Conservation (phyloP, 2,888 invertebrate species). For the Torymus texanus region DNA sequence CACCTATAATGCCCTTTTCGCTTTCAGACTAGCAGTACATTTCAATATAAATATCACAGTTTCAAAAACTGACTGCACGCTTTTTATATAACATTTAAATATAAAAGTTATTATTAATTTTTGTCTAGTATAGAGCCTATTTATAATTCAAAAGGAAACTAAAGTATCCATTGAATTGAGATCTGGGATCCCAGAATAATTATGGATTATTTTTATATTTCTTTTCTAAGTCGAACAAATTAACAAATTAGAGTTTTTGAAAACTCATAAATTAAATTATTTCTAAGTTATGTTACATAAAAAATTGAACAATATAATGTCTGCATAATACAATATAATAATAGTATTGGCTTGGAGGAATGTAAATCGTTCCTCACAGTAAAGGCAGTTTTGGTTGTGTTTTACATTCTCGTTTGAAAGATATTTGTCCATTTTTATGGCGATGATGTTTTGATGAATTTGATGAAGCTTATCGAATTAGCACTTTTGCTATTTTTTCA, state of each 20-base stretch:
- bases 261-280: constrained; percentile 49
- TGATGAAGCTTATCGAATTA: neutral
- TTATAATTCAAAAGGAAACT: constrained; percentile 37
- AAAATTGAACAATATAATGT: constrained; percentile 40
- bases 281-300: constrained; percentile 41
- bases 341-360: constrained; percentile 50
- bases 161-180: constrained; percentile 56
- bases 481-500: neutral
- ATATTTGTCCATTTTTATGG: constrained; percentile 10
- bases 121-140: constrained; percentile 40
- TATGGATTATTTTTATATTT: constrained; percentile 17
- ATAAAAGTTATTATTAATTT: constrained; percentile 53
- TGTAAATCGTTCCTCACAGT: constrained; percentile 56
- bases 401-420: constrained; percentile 3
- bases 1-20: constrained; percentile 16
- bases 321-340: constrained; percentile 36
- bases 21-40: constrained; percentile 52
- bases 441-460: neutral
- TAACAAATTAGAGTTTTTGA: constrained; percentile 45
- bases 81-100: constrained; percentile 56
- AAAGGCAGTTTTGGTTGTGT: constrained; percentile 53
- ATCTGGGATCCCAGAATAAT: constrained; percentile 60
- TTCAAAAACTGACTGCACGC: constrained; percentile 70
- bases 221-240: constrained; percentile 34
- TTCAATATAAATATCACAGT: constrained; percentile 72